Evolutionary conservation across 2,113 vertebrate genomes (phyloP).

Genomic region (Phalacrocorax carbo): DNA sequence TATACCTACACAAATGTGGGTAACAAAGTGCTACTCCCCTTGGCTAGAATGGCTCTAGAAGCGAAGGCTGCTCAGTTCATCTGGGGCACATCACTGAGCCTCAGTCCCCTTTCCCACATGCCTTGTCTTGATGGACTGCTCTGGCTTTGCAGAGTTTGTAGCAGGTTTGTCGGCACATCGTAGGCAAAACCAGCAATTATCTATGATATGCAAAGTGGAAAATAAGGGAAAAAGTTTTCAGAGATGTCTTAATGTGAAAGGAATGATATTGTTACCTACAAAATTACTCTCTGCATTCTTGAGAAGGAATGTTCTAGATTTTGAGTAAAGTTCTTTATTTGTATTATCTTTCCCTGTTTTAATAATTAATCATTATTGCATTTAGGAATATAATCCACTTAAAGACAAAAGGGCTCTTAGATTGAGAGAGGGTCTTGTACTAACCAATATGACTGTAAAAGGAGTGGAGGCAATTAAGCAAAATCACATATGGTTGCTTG

Average conservation of each 20-base stretch:
- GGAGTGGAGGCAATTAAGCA: background rate
- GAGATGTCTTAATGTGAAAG: background rate
- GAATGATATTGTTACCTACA: background rate
- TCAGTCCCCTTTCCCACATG: background rate
- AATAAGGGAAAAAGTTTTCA: background rate
- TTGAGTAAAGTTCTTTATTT: background rate
- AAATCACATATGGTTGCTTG: background rate
- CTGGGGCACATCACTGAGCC: background rate
- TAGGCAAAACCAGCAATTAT: background rate
- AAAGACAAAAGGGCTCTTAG: background rate
- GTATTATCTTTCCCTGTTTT: background rate
- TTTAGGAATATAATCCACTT: background rate
- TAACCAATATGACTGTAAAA: background rate
- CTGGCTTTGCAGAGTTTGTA: background rate
- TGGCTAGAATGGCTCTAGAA: background rate
- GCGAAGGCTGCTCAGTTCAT: background rate
- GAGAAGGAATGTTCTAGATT: background rate
- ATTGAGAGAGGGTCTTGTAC: background rate
- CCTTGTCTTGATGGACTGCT: background rate
- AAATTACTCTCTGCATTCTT: background rate
- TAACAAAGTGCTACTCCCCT: background rate
- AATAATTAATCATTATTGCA: background rate
- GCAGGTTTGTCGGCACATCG: rapidly evolving
- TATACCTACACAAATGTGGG: background rate
- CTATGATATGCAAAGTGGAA: rapidly evolving